These are phyloP conservation scores for Pachymerium ferrugineum DNA, from an alignment of 2,888 invertebrate species.

Conservation along the genomic window DNA sequence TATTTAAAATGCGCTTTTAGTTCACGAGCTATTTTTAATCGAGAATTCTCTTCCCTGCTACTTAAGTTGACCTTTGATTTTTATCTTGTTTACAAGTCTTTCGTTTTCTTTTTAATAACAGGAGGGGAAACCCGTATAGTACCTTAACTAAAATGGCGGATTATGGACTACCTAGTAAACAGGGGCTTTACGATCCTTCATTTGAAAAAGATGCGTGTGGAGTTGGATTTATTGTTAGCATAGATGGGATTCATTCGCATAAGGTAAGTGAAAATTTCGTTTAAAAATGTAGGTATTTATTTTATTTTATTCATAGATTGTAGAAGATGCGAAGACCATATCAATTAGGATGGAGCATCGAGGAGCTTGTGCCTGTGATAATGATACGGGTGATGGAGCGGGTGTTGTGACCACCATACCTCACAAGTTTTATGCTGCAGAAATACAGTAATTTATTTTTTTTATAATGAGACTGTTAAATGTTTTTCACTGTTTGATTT, in stretches of 20 bases:
- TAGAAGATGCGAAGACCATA: slow-evolving; percentile 90
- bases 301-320: slow-evolving; percentile 59
- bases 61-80: not conserved
- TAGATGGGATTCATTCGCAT: slow-evolving; percentile 88
- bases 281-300: not conserved
- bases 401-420: slow-evolving; percentile 96
- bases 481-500: not conserved
- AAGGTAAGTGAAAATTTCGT: slow-evolving; percentile 54
- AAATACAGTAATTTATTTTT: slow-evolving; percentile 61
- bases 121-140: not conserved
- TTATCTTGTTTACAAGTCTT: not conserved
- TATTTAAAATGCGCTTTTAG: too few relatives aligned
- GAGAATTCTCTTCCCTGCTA: too few relatives aligned
- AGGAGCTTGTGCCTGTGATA: slow-evolving; percentile 98
- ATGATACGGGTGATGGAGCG: slow-evolving; percentile 98
- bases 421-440: slow-evolving; percentile 80
- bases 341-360: slow-evolving; percentile 98
- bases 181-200: slow-evolving; percentile 89
- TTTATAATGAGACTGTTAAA: not conserved
- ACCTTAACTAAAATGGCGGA: not conserved
- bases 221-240: slow-evolving; percentile 97
- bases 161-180: slow-evolving; percentile 30
- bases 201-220: slow-evolving; percentile 97
- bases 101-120: not conserved
- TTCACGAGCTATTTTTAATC: not conserved